Percentiles rank a stretch among this genome's conserved stretches.
Evolutionary conservation across 1,140 invertebrate species (phyloP).

Genomic region (Caenorhabditis tropicalis): DNA sequence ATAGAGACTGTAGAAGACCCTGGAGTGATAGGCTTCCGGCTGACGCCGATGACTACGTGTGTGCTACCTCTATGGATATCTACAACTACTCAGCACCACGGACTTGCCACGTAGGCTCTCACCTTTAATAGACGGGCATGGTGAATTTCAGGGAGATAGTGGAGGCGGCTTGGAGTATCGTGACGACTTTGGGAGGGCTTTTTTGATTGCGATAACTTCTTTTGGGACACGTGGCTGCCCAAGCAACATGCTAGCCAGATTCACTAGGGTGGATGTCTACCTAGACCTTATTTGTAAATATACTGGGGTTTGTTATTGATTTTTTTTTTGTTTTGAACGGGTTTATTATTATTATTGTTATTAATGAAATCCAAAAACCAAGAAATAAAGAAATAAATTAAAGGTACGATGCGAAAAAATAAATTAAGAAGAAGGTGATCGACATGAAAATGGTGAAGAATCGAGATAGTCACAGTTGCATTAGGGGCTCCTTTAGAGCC

Average conservation of each 20-base stretch:
- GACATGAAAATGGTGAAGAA: too few relatives aligned
- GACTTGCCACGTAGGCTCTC: slow-evolving; percentile 54
- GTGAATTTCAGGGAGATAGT: slow-evolving; percentile 60
- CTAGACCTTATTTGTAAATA: slow-evolving; percentile 5
- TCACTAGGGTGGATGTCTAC: slow-evolving; percentile 4
- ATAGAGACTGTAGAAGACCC: slow-evolving; percentile 55
- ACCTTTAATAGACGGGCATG: too few relatives aligned
- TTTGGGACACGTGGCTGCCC: slow-evolving; percentile 61
- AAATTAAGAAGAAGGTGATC: too few relatives aligned
- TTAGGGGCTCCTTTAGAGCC: background rate
- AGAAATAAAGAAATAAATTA: too few relatives aligned
- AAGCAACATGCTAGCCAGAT: slow-evolving; percentile 61
- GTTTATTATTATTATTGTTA: background rate
- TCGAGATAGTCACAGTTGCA: slow-evolving; percentile 41
- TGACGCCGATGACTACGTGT: slow-evolving; percentile 58
- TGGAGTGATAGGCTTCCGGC: slow-evolving; percentile 57
- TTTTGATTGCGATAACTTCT: slow-evolving; percentile 60
- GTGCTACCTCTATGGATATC: slow-evolving; percentile 60
- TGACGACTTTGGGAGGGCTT: slow-evolving; percentile 47
- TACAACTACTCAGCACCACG: slow-evolving; percentile 52
- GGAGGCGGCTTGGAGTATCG: slow-evolving; percentile 59
- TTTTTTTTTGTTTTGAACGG: background rate
- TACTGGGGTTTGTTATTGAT: slow-evolving; percentile 17
- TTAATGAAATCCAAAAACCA: too few relatives aligned
- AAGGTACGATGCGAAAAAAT: too few relatives aligned